A percentile compares a stretch with the other conserved stretches of the same genome.
Conservation (phyloP, 64 coral and sea anemone genomes). For the Actinia tenebrosa region DNA sequence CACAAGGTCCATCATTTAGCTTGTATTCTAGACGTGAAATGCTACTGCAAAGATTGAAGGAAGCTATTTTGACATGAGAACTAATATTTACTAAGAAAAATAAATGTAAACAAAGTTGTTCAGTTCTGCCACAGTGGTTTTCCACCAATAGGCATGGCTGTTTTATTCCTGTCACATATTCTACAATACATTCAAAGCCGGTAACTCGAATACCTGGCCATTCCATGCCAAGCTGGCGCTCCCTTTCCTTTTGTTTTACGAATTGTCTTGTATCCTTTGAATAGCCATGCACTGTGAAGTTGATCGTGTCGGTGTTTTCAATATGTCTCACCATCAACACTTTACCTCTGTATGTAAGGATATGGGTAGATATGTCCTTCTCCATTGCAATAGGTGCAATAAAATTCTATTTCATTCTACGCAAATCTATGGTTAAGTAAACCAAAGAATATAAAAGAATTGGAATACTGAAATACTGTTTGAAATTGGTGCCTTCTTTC, state of each 20-base stretch:
- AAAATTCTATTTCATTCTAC: too few species aligned
- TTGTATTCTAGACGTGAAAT: background rate
- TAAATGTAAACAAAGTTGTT: background rate
- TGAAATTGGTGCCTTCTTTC: background rate
- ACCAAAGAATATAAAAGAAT: background rate
- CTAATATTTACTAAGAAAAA: background rate
- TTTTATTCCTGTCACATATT: background rate
- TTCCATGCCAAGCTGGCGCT: background rate
- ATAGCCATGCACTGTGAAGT: background rate
- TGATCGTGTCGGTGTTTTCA: background rate
- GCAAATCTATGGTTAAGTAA: too few species aligned
- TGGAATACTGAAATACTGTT: background rate
- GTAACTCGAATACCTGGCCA: background rate
- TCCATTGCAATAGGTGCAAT: background rate
- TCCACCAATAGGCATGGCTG: conserved; percentile 10
- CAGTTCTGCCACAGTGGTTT: background rate
- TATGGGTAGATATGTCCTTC: background rate
- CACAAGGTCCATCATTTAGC: background rate
- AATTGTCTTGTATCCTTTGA: background rate
- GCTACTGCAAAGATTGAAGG: background rate
- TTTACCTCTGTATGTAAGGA: background rate
- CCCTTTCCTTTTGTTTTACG: conserved; percentile 4
- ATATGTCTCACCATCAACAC: background rate
- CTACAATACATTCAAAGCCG: background rate
- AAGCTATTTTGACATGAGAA: background rate